A percentile compares a stretch with the other conserved stretches of the same genome.
Conservation (phyloP, 2,797 vertebrate species). For the Muraenolepis orangiensis region DNA sequence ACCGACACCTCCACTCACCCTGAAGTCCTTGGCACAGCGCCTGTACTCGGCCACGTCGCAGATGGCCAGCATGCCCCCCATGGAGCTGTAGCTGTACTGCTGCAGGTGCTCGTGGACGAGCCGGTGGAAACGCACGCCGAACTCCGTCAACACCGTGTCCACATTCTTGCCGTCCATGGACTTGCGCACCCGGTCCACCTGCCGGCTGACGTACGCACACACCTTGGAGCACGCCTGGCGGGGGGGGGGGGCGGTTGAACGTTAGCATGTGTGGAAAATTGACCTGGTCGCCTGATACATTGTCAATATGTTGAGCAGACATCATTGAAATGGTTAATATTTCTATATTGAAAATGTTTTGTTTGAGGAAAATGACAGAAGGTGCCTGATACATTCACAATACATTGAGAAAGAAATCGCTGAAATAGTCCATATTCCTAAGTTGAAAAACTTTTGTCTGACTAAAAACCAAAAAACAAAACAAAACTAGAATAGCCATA, state of each 20-base stretch:
- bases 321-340: no score
- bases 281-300: no score
- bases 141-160: slow-evolving; percentile 93
- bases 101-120: slow-evolving; percentile 97
- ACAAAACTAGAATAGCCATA: not conserved
- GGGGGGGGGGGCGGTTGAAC: not conserved
- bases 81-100: slow-evolving; percentile 97
- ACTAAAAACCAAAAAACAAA: not conserved
- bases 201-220: slow-evolving; percentile 89
- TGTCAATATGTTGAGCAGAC: no score
- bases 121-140: slow-evolving; percentile 95
- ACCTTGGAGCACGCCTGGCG: slow-evolving; percentile 94
- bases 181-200: slow-evolving; percentile 93
- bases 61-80: slow-evolving; percentile 99
- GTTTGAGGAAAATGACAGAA: no score
- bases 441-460: no score
- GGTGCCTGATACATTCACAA: not conserved
- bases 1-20: slow-evolving; percentile 71
- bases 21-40: slow-evolving; percentile 96
- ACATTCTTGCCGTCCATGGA: slow-evolving; percentile 99
- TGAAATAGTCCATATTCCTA: not conserved
- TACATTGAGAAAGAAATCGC: not conserved
- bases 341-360: no score
- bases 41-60: slow-evolving; percentile 98
- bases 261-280: not conserved